Conservation (phyloP, 2,797 vertebrate genomes). For the Enoplosus armatus region DNA sequence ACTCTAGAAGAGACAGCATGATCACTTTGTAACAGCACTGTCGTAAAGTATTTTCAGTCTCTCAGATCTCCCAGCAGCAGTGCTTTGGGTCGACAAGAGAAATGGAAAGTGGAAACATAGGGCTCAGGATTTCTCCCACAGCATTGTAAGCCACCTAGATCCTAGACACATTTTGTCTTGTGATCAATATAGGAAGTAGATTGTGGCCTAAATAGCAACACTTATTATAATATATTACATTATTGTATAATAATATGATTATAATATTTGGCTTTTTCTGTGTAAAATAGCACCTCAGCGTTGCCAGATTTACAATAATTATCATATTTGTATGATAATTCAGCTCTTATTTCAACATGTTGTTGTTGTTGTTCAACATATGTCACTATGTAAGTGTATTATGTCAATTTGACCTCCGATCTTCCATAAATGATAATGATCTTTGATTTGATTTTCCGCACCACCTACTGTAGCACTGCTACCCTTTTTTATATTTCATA, state of each 20-base stretch:
- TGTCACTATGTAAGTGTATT: not conserved
- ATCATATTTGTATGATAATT: not conserved
- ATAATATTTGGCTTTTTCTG: too few relatives aligned
- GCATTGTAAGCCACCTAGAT: not conserved
- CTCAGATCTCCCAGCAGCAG: not conserved
- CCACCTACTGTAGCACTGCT: not conserved
- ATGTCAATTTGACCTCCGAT: slow-evolving; percentile 5
- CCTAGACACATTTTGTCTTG: not conserved
- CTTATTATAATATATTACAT: too few relatives aligned
- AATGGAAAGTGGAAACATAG: slow-evolving; percentile 33
- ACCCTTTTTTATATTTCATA: not conserved
- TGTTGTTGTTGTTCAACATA: too few relatives aligned
- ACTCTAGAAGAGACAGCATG: not conserved
- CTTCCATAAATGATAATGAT: slow-evolving; percentile 3
- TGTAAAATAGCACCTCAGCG: slow-evolving; percentile 9
- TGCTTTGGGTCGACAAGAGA: slow-evolving; percentile 14
- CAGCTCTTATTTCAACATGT: not conserved
- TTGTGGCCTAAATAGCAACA: not conserved
- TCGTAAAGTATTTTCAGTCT: not conserved
- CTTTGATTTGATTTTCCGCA: not conserved
- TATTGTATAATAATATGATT: too few relatives aligned
- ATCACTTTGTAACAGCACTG: slow-evolving; percentile 6
- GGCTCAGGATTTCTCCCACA: slow-evolving; percentile 8
- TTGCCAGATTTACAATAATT: not conserved
- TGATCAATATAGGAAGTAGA: not conserved